Base-by-base conservation (phyloP, 2,888 invertebrate species). In the Octonoba sinensis region DNA sequence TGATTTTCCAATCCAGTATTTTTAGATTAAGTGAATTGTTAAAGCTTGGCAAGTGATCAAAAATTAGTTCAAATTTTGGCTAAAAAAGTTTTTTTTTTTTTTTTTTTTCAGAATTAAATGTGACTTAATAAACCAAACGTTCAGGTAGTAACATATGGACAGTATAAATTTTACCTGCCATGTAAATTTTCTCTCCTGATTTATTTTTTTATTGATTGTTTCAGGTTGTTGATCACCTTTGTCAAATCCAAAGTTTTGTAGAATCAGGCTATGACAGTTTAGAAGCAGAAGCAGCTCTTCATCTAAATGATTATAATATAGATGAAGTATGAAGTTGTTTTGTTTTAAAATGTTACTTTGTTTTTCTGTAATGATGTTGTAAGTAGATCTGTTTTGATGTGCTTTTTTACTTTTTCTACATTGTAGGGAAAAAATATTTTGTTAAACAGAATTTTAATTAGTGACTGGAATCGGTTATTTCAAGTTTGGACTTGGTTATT, bases 141-240 rank as follows among this genome's bases (percentile, higher is more conserved):
- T n/a, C n/a, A n/a, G n/a, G n/a, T n/a, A n/a, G n/a, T n/a, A n/a
- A n/a, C n/a, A n/a, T n/a, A n/a, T n/a, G n/a, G n/a, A n/a, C n/a
- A n/a, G n/a, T n/a, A n/a, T n/a, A n/a, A n/a, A n/a, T n/a, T n/a
- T n/a, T n/a, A n/a, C n/a, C n/a, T n/a, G 36, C 36, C 36, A 1
- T 36, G 8, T 36, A 11, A 36, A 4, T 36, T 6, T 36, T 36
- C 11, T 36, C 8, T 8, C 36, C 11, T 3, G n/a, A 16, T 54
- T 11, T 54, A 18, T 8, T 54, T 18, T 47, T 12, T n/a, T 54
- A 12, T 51, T 54, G 2, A 54, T 74, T 82, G 46, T 89, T 89
- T 46, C 90, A 94, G 94, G 91, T 95, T 85, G 92, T 96, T 77
- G 96, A 96, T 88, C 93, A 94, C 89, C 91, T 96, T 66, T 91